A percentile compares a stretch with the other conserved stretches of the same genome.
These are phyloP conservation scores for Steatocranus sp. DNA, from an alignment of 2,797 vertebrate genomes.

Conservation along the genomic window DNA sequence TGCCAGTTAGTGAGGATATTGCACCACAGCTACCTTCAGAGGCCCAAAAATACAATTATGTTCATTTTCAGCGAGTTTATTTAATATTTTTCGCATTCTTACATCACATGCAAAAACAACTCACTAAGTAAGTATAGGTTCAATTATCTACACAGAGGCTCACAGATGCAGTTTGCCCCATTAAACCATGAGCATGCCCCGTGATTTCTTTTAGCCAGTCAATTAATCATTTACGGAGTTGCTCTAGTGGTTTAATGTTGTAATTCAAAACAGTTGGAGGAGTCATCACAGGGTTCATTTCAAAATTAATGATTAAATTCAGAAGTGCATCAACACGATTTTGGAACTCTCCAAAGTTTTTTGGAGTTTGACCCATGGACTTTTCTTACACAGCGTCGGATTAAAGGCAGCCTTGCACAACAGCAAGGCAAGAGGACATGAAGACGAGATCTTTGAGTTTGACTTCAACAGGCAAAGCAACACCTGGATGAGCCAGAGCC, in stretches of 20 bases:
- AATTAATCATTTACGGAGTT: background rate
- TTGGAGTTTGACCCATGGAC: background rate
- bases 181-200: background rate
- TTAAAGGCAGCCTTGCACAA: background rate
- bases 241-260: background rate
- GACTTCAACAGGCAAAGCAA: background rate
- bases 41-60: background rate
- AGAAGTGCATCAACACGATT: background rate
- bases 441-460: background rate
- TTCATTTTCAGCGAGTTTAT: background rate
- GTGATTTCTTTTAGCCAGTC: background rate
- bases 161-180: background rate
- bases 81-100: background rate
- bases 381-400: background rate
- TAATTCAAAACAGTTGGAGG: background rate
- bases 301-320: background rate
- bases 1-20: background rate
- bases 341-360: too few species aligned
- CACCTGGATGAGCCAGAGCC: background rate
- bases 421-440: background rate
- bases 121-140: background rate
- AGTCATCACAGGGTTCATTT: background rate
- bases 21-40: background rate
- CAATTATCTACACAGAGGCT: background rate
- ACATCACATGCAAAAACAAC: background rate